Evolutionary conservation across 1,140 invertebrate species (phyloP).

Genomic region (Ceratina australensis): DNA sequence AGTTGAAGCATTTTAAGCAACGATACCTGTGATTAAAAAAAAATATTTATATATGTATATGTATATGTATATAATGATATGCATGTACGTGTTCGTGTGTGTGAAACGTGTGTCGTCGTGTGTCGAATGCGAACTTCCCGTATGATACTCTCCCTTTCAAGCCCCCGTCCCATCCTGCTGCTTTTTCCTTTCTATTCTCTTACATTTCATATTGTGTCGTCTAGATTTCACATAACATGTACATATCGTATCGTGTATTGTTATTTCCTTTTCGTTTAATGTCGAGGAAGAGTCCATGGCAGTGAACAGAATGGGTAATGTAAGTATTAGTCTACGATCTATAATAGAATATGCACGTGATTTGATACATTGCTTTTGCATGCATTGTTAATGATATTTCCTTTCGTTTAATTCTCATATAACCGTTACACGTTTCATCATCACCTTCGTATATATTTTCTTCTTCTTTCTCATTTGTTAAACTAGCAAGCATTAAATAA

Average conservation of each 20-base stretch:
- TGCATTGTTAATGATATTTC: slow-evolving; percentile 74
- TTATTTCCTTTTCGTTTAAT: slow-evolving; percentile 36
- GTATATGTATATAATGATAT: slow-evolving; percentile 37
- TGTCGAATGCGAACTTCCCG: slow-evolving; percentile 31
- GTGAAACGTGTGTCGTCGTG: background rate
- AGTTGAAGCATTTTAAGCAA: slow-evolving; percentile 99
- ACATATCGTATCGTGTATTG: slow-evolving; percentile 52
- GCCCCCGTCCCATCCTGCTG: background rate
- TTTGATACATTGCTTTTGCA: slow-evolving; percentile 78
- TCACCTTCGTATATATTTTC: slow-evolving; percentile 65
- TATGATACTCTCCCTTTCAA: slow-evolving; percentile 50
- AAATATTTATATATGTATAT: slow-evolving; percentile 28
- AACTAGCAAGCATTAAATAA: slow-evolving; percentile 75
- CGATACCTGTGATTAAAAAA: slow-evolving; percentile 86
- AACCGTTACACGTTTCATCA: slow-evolving; percentile 52
- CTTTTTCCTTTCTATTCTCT: background rate
- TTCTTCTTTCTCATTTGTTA: slow-evolving; percentile 45
- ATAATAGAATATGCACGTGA: slow-evolving; percentile 73
- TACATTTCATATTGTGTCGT: slow-evolving; percentile 22
- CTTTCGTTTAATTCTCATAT: slow-evolving; percentile 65
- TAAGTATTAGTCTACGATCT: slow-evolving; percentile 74
- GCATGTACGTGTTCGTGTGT: slow-evolving; percentile 13
- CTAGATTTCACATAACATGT: slow-evolving; percentile 58
- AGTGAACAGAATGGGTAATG: slow-evolving; percentile 74
- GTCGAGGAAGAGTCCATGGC: slow-evolving; percentile 74